These are phyloP conservation scores for Camptogramma bilineatum DNA, from an alignment of 2,888 invertebrate species.

Conservation along the genomic window DNA sequence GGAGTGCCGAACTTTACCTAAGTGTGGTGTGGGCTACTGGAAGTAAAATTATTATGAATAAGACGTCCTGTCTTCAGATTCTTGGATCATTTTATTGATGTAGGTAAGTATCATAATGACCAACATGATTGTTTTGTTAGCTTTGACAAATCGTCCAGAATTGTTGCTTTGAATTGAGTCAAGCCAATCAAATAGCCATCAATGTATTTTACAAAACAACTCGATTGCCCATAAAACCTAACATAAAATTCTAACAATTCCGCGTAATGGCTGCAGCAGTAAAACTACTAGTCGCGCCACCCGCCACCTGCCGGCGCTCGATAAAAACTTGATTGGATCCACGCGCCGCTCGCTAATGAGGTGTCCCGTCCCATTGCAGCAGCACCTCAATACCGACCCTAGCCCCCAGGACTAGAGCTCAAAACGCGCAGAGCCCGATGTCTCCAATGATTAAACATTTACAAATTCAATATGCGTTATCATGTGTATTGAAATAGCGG, in stretches of 20 bases:
- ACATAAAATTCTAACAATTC: slow-evolving; percentile 28
- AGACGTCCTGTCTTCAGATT: too few species aligned
- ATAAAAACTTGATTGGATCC: slow-evolving; percentile 44
- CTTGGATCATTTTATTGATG: too few species aligned
- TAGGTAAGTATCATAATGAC: too few species aligned
- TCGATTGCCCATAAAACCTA: slow-evolving; percentile 28
- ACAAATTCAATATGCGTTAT: slow-evolving; percentile 35
- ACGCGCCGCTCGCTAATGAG: slow-evolving; percentile 39
- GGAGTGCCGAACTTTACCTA: too few species aligned
- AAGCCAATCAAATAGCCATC: slow-evolving; percentile 21
- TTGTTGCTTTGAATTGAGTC: slow-evolving; percentile 1
- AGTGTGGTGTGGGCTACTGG: too few species aligned
- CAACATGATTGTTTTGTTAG: too few species aligned
- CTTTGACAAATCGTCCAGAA: neutral
- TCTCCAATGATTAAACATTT: slow-evolving; percentile 28
- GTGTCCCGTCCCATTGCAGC: slow-evolving; percentile 12
- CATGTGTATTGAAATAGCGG: slow-evolving; percentile 36
- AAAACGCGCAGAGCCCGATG: neutral
- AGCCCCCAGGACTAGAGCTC: neutral
- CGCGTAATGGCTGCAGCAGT: slow-evolving; percentile 26
- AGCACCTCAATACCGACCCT: slow-evolving; percentile 11
- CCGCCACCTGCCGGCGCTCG: slow-evolving; percentile 34
- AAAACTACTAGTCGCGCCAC: slow-evolving; percentile 1
- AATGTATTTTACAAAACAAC: slow-evolving; percentile 29
- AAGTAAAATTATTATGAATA: too few species aligned